Evolutionary conservation across 2,113 vertebrate genomes (phyloP).

Genomic region (Thomomys bottae): DNA sequence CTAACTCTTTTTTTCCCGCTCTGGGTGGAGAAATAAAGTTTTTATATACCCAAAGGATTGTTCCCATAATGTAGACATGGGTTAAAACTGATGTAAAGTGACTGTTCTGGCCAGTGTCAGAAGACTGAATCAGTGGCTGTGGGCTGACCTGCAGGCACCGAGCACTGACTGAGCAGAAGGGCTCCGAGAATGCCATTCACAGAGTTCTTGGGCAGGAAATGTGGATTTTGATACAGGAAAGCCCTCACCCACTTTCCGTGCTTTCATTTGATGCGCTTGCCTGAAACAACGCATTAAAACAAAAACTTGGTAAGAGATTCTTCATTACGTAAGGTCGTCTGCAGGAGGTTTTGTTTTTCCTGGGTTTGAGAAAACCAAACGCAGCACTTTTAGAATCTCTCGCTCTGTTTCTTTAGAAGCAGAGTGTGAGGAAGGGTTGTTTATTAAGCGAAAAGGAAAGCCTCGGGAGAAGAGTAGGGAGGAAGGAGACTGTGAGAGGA

Average conservation of each 20-base stretch:
- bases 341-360: background rate
- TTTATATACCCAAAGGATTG: background rate
- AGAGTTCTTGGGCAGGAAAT: conserved; percentile 13
- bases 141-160: too few relatives aligned
- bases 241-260: background rate
- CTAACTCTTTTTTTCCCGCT: conserved; percentile 44
- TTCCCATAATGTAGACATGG: background rate
- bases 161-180: background rate
- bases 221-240: background rate
- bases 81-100: background rate
- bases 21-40: background rate
- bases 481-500: background rate
- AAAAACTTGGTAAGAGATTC: conserved; percentile 14
- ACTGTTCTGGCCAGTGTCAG: background rate
- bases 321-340: background rate
- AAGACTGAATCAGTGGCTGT: background rate
- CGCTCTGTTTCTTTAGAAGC: background rate
- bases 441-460: background rate
- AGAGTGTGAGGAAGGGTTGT: background rate
- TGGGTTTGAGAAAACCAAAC: background rate
- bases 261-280: conserved; percentile 3
- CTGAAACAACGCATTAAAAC: background rate
- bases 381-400: too few relatives aligned
- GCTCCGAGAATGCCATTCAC: background rate
- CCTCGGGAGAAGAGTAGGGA: background rate